Evolutionary conservation across 53 echinoderm and acorn worm species (phyloP).

Genomic region (Crossaster papposus): DNA sequence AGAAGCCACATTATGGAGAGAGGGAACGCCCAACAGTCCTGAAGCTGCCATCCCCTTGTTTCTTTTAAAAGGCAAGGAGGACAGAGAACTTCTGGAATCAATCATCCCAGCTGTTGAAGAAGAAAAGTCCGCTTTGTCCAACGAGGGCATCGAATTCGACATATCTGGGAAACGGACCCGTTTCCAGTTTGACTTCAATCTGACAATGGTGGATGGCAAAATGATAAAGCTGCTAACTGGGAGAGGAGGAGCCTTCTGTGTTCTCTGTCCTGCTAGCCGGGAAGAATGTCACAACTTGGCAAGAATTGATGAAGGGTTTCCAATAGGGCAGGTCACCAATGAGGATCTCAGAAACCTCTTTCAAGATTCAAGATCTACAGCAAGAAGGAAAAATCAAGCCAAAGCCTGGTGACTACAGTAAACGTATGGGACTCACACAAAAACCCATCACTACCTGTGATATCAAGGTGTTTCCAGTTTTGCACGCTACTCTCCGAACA

Average conservation of each 20-base stretch:
- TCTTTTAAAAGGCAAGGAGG: conserved; percentile 21
- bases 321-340: neutral
- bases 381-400: conserved; percentile 19
- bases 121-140: neutral
- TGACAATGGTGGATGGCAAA: neutral
- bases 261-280: neutral
- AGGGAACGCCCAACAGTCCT: conserved; percentile 5
- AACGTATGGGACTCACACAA: conserved; percentile 25
- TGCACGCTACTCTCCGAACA: conserved; percentile 31
- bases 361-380: conserved; percentile 34
- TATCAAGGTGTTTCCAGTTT: conserved; percentile 45
- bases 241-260: neutral
- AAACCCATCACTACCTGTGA: conserved; percentile 31
- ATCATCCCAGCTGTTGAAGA: neutral
- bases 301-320: conserved; percentile 1
- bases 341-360: conserved; percentile 5
- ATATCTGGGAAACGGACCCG: neutral
- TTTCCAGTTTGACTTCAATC: conserved; percentile 9
- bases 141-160: conserved; percentile 4
- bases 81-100: conserved; percentile 22
- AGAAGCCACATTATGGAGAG: conserved; percentile 20
- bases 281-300: conserved; percentile 20
- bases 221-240: conserved; percentile 19
- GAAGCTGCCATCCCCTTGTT: conserved; percentile 14
- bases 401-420: conserved; percentile 32